A percentile compares a stretch with the other conserved stretches of the same genome.
phyloP scores from a whole-genome alignment of 2,797 vertebrate species.

The Telmatherina bonti region DNA sequence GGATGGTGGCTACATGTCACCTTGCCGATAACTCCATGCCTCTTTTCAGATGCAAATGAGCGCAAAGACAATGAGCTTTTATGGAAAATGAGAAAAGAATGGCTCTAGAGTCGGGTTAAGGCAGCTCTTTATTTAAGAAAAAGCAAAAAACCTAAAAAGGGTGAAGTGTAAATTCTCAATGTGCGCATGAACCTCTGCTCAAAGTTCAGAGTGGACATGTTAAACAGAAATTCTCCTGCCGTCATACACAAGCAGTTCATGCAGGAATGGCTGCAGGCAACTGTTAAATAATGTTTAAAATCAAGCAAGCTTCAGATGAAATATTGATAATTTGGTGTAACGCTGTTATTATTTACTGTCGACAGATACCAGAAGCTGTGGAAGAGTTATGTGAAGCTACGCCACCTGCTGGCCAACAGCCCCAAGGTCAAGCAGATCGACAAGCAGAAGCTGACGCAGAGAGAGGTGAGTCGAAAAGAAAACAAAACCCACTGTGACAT shows the following conservation, averaged over 20 bases:
- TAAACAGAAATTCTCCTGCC: slow-evolving; percentile 23
- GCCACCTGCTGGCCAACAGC: slow-evolving; percentile 98
- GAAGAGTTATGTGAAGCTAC: slow-evolving; percentile 99
- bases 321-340: slow-evolving; percentile 60
- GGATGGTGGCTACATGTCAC: slow-evolving; percentile 71
- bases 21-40: slow-evolving; percentile 72
- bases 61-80: slow-evolving; percentile 62
- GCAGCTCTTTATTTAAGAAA: not conserved
- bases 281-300: slow-evolving; percentile 68
- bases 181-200: slow-evolving; percentile 7
- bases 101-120: slow-evolving; percentile 10
- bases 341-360: slow-evolving; percentile 30
- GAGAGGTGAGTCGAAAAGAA: slow-evolving; percentile 87
- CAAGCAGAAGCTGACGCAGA: slow-evolving; percentile 97
- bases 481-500: slow-evolving; percentile 2
- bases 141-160: not conserved
- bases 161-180: slow-evolving; percentile 7
- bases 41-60: slow-evolving; percentile 77
- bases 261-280: slow-evolving; percentile 53
- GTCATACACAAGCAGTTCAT: slow-evolving; percentile 50
- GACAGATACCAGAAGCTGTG: slow-evolving; percentile 97
- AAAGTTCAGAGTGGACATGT: slow-evolving; percentile 40
- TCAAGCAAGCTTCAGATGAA: slow-evolving; percentile 48
- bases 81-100: slow-evolving; percentile 40
- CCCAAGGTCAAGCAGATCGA: slow-evolving; percentile 98